phyloP scores from a whole-genome alignment of 2,113 vertebrate species.

The Brachyistius frenatus region DNA sequence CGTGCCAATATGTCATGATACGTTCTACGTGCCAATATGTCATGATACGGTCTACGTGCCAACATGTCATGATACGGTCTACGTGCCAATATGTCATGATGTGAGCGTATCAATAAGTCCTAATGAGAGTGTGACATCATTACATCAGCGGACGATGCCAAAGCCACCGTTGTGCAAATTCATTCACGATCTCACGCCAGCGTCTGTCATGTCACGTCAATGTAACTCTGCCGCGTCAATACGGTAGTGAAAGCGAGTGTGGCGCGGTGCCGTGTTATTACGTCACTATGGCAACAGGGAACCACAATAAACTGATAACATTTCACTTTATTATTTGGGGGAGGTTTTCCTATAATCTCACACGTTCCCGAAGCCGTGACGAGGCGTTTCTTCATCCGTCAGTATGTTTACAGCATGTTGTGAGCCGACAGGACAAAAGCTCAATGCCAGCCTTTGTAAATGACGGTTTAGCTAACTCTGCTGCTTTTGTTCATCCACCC shows the following conservation, averaged over 20 bases:
- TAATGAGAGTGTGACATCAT: constrained; percentile 12
- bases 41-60: not conserved
- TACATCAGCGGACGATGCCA: constrained; percentile 3
- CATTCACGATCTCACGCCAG: constrained; percentile 14
- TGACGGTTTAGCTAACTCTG: not conserved
- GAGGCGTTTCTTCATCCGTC: not conserved
- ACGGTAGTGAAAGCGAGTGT: constrained; percentile 7
- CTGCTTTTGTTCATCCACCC: constrained; percentile 20
- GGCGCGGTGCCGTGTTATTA: not conserved
- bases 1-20: not conserved
- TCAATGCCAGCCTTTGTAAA: constrained; percentile 2
- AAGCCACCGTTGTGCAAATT: constrained; percentile 24
- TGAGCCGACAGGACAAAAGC: not conserved
- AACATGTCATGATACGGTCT: constrained; percentile 7
- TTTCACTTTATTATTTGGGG: not conserved
- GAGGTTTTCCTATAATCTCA: not conserved
- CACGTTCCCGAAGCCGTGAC: no score
- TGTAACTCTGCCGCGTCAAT: not conserved
- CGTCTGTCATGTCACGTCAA: not conserved
- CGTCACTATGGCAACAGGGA: not conserved
- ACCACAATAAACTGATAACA: not conserved
- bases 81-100: constrained; percentile 13
- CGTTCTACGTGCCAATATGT: constrained; percentile 12
- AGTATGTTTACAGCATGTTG: not conserved
- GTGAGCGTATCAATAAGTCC: constrained; percentile 9